These are phyloP conservation scores for Micromys minutus DNA, from an alignment of 2,113 vertebrate species.

Conservation along the genomic window DNA sequence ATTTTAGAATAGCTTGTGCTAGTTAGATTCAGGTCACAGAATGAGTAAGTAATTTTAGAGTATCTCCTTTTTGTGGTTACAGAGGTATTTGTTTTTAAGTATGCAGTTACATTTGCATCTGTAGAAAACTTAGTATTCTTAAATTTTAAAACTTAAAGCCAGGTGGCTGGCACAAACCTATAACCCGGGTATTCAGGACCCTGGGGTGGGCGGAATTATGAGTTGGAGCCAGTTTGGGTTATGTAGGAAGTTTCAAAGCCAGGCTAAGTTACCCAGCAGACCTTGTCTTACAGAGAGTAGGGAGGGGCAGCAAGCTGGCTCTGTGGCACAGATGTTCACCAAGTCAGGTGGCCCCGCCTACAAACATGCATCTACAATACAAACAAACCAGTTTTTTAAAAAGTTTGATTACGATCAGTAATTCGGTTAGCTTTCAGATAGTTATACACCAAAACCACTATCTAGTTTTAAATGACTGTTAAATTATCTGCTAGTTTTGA, in stretches of 20 bases:
- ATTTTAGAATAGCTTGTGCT: constrained; percentile 18
- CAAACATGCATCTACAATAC: background rate
- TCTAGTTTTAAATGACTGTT: constrained; percentile 5
- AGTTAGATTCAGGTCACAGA: background rate
- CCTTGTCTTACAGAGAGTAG: background rate
- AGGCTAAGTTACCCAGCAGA: background rate
- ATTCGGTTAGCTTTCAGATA: background rate
- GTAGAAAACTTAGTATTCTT: constrained; percentile 28
- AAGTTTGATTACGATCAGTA: constrained; percentile 45
- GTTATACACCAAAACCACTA: background rate
- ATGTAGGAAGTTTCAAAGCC: background rate
- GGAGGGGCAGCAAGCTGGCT: background rate
- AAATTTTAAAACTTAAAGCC: constrained; percentile 49
- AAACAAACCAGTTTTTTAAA: background rate
- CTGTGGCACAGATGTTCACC: background rate
- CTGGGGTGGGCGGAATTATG: background rate
- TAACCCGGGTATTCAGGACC: background rate
- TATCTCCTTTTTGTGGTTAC: background rate
- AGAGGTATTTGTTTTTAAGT: background rate
- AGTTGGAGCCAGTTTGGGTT: background rate
- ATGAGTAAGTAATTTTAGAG: constrained; percentile 44
- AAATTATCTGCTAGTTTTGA: constrained; percentile 12
- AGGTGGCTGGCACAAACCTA: background rate
- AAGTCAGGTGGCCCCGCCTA: too few species aligned
- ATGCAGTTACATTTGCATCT: background rate